Evolutionary conservation across 2,888 invertebrate genomes (phyloP), one percentile per base, ranked within the genome.

Genomic region (Limnephilus auricula): DNA sequence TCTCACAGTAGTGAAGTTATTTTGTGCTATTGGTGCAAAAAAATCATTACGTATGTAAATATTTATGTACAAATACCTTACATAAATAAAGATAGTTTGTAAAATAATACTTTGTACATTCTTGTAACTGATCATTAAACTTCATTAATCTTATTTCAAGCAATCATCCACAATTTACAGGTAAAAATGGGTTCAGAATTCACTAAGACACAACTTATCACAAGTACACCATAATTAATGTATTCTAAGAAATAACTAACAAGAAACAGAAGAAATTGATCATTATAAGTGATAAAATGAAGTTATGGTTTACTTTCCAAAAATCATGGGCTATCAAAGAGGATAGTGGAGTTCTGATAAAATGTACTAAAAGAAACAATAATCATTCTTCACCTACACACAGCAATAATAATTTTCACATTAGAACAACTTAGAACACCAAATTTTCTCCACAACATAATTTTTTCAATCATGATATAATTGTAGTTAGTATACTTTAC

Each of bases 111-210:
- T 13, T 82, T 82, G 82, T 82, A 82, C 18, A 82, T 32, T 82
- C 32, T n/a, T 82, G 82, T 82, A 82, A 82, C 32, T 82, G 82
- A 32, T 65, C 65, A 65, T 82, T 82, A 34, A 34, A 82, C 37
- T 45, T 90, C 90, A 90, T 87, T 90, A 79, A 79, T 90, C 87
- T 50, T 87, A 89, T 92, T 92, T 91, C 90, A 90, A 89, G 90
- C 90, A 10, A 91, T 93, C 91, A 82, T 84, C 78, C 40, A 40
- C 80, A 89, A 90, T 34, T 34, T 78, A 3, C 92, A 92, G 92
- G 92, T 92, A 92, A 90, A 50, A 80, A 13, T 15, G 5, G 34
- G 40, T 89, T 80, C 34, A 89, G 32, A 79, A 79, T 89, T 89
- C 79, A 79, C 30, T 89, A 15, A 82, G 31, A 32, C 82, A 82